A percentile compares a stretch with the other conserved stretches of the same genome.
Conservation (phyloP, 1,140 invertebrate species). For the Idris sp. region DNA sequence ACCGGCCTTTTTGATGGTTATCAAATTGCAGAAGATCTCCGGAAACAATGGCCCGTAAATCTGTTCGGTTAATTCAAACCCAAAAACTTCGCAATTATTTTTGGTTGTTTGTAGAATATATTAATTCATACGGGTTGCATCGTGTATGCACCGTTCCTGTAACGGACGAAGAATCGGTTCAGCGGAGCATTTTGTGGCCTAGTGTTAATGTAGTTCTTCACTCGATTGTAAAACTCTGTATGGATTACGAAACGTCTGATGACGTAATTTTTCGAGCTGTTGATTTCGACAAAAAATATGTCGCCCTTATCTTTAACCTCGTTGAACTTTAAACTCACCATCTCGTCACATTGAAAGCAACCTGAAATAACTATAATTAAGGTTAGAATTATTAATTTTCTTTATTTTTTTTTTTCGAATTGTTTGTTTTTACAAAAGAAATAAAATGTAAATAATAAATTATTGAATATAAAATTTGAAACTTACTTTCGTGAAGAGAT, state of each 20-base stretch:
- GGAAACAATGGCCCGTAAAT: too few species aligned
- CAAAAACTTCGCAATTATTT: too few species aligned
- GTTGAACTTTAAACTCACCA: conserved; percentile 12
- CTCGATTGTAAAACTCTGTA: conserved; percentile 9
- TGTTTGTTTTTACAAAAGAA: conserved; percentile 2
- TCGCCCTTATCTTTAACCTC: conserved; percentile 16
- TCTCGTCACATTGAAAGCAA: conserved; percentile 10
- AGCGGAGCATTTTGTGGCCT: too few species aligned
- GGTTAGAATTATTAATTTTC: conserved; percentile 4
- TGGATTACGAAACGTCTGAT: conserved; percentile 13
- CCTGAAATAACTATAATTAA: conserved; percentile 8
- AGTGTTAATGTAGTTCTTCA: conserved; percentile 8
- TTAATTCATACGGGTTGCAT: too few species aligned
- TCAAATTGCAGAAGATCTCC: too few species aligned
- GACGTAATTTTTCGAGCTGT: conserved; percentile 10
- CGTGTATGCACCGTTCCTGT: too few species aligned
- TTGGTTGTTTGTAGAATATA: too few species aligned
- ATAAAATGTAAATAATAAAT: background rate
- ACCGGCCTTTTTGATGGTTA: too few species aligned
- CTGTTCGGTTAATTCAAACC: too few species aligned
- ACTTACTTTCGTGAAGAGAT: conserved; percentile 13
- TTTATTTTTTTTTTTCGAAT: conserved; percentile 2
- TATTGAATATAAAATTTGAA: background rate
- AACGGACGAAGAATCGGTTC: too few species aligned
- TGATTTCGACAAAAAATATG: conserved; percentile 14